Evolutionary conservation across 2,113 vertebrate genomes (phyloP).

Genomic region (Ophiodon elongatus): DNA sequence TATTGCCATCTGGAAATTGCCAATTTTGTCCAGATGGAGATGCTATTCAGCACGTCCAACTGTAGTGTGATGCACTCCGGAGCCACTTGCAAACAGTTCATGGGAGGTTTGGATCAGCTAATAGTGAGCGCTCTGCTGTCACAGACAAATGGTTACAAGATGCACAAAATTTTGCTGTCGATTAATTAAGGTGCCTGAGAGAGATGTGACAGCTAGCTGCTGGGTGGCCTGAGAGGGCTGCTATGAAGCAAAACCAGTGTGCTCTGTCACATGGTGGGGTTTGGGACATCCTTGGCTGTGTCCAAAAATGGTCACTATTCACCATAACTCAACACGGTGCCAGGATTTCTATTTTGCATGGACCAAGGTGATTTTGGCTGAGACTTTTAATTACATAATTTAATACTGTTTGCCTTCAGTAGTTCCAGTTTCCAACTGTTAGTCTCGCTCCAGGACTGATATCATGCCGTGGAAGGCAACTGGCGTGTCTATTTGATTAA

Average conservation of each 20-base stretch:
- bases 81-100: constrained; percentile 49
- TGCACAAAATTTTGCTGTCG: not conserved
- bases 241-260: not conserved
- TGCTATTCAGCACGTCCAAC: constrained; percentile 41
- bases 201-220: not conserved
- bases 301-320: not conserved
- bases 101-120: constrained; percentile 29
- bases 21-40: constrained; percentile 58
- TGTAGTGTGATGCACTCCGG: constrained; percentile 31
- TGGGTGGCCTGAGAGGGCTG: not conserved
- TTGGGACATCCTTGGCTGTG: not conserved
- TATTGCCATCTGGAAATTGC: constrained; percentile 53
- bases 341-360: not conserved
- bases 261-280: not conserved
- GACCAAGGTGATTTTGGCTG: not conserved
- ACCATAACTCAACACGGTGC: not conserved
- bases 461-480: not conserved
- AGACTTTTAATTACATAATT: not conserved
- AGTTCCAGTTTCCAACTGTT: not conserved
- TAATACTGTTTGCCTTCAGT: not conserved
- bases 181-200: not conserved
- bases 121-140: constrained; percentile 30
- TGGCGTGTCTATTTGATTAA: not conserved
- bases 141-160: constrained; percentile 18
- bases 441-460: not conserved